Conservation (phyloP, 1,140 invertebrate genomes). For the Macrobrachium rosenbergii region DNA sequence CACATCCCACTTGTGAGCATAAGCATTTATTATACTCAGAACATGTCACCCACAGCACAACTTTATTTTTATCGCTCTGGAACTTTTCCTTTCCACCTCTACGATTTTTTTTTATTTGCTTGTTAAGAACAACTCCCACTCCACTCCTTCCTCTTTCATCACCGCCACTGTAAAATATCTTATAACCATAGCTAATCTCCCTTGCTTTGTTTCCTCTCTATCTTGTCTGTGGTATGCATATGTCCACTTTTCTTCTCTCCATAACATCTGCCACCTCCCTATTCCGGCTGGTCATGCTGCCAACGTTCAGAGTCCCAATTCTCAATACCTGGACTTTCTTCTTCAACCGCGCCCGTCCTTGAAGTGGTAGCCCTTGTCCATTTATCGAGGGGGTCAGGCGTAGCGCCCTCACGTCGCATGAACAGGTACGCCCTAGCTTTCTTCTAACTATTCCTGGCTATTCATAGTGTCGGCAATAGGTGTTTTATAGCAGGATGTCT, state of each 20-base stretch:
- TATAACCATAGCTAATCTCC: not conserved
- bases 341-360: too few relatives aligned
- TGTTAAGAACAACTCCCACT: not conserved
- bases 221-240: constrained; percentile 19
- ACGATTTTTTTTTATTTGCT: not conserved
- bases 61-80: too few relatives aligned
- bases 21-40: too few relatives aligned
- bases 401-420: too few relatives aligned
- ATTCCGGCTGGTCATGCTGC: not conserved
- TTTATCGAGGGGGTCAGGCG: too few relatives aligned
- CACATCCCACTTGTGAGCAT: too few relatives aligned
- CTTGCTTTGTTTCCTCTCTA: not conserved
- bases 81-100: not conserved
- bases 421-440: too few relatives aligned
- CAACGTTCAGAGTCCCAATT: constrained; percentile 18
- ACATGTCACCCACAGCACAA: too few relatives aligned
- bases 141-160: not conserved
- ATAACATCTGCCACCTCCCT: constrained; percentile 3
- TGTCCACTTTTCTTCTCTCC: not conserved
- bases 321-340: not conserved
- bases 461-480: too few relatives aligned
- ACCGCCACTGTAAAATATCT: not conserved
- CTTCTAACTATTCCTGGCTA: too few relatives aligned
- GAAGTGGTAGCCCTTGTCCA: too few relatives aligned
- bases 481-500: too few relatives aligned